phyloP scores from a whole-genome alignment of 2,113 vertebrate genomes.

The Loxodonta africana region DNA sequence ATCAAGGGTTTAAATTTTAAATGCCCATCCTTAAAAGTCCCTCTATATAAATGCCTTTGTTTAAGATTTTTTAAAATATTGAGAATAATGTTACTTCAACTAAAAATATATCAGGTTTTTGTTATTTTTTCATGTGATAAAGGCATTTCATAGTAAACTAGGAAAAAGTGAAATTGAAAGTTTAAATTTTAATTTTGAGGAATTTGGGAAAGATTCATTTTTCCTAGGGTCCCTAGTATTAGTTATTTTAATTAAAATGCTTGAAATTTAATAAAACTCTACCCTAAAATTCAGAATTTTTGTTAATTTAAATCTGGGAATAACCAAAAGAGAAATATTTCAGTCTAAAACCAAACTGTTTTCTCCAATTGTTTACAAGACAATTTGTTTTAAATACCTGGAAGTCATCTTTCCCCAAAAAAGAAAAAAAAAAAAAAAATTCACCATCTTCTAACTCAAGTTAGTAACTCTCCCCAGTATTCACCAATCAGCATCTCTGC shows the following conservation, averaged over 20 bases:
- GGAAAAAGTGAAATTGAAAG: neutral
- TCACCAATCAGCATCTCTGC: neutral
- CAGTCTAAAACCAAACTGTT: neutral
- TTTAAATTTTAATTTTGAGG: conserved; percentile 42
- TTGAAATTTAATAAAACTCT: neutral
- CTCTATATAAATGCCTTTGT: conserved; percentile 27
- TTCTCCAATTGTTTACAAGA: neutral
- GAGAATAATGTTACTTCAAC: conserved; percentile 50
- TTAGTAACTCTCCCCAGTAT: neutral
- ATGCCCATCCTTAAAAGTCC: conserved; percentile 9
- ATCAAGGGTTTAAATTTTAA: conserved; percentile 50
- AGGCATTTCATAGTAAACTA: neutral
- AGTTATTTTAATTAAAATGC: conserved; percentile 45
- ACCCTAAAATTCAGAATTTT: conserved; percentile 8
- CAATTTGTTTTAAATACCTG: conserved; percentile 36
- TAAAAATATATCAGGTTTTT: conserved; percentile 13
- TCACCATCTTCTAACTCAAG: neutral
- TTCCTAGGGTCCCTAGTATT: neutral
- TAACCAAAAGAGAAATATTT: conserved; percentile 33
- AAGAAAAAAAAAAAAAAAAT: neutral
- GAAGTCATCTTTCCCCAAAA: conserved; percentile 3
- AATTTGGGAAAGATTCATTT: conserved; percentile 13
- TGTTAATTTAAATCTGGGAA: conserved; percentile 50
- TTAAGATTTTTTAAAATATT: conserved; percentile 11
- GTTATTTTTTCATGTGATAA: neutral